Percentiles rank a stretch among this genome's conserved stretches.
These are phyloP conservation scores for Laticauda laticaudata DNA, from an alignment of 2,113 vertebrate genomes.

Conservation along the genomic window DNA sequence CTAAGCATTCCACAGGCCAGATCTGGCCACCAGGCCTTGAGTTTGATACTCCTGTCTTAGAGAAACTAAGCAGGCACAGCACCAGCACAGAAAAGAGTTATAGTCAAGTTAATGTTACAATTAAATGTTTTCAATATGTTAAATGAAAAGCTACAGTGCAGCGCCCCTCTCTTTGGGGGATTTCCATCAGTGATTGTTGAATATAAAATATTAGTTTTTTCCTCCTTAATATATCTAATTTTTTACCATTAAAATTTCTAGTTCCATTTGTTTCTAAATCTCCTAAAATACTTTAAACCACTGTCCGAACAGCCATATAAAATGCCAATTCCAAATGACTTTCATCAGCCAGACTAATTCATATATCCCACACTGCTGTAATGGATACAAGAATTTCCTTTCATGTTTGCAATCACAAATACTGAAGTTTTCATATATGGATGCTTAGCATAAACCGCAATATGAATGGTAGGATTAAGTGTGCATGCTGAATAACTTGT, in stretches of 20 bases:
- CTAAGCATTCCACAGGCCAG: too few species aligned
- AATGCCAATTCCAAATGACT: conserved; percentile 70
- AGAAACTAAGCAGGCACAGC: not conserved
- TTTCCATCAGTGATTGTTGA: not conserved
- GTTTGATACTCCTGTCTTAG: too few species aligned
- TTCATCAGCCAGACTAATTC: conserved; percentile 67
- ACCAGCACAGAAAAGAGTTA: not conserved
- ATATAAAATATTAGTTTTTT: too few species aligned
- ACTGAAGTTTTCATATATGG: conserved; percentile 75
- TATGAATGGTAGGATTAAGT: conserved; percentile 76
- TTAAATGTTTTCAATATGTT: not conserved
- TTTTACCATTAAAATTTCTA: not conserved
- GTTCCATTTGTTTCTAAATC: conserved; percentile 8
- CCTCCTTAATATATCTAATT: not conserved
- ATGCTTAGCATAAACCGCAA: conserved; percentile 72
- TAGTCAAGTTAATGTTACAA: not conserved
- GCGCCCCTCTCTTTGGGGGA: not conserved
- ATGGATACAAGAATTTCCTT: conserved; percentile 76
- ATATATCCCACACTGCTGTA: conserved; percentile 72
- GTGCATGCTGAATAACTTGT: conserved; percentile 67
- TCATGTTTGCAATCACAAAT: conserved; percentile 74
- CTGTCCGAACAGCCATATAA: conserved; percentile 64
- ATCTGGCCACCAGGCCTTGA: too few species aligned
- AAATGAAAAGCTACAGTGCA: not conserved
- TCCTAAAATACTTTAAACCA: not conserved